Conservation (phyloP, 2,797 vertebrate species). For the Rhincodon typus region DNA sequence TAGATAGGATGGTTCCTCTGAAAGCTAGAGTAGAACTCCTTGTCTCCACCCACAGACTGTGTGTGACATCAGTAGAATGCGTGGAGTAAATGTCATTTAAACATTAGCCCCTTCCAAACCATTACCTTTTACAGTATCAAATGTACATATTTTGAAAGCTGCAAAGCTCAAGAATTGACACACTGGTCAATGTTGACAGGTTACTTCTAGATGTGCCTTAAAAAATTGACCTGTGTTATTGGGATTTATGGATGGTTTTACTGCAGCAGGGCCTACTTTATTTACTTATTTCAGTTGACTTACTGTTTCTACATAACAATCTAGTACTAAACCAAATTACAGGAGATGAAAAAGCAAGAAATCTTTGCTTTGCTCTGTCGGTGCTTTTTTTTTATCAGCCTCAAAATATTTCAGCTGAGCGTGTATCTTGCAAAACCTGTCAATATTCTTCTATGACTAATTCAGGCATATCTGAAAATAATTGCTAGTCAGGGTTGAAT, state of each 20-base stretch:
- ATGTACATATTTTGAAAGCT: background rate
- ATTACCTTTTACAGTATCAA: too few species aligned
- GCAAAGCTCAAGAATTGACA: background rate
- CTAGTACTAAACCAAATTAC: background rate
- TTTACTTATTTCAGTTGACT: background rate
- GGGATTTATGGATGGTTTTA: background rate
- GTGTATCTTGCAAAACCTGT: background rate
- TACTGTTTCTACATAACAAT: background rate
- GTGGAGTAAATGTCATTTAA: too few species aligned
- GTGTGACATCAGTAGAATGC: too few species aligned
- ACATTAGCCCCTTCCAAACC: too few species aligned
- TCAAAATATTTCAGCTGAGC: background rate
- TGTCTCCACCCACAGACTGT: too few species aligned
- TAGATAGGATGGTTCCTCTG: too few species aligned
- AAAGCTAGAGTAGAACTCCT: too few species aligned
- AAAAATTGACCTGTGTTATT: background rate
- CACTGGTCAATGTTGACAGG: background rate
- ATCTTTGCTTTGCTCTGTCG: background rate
- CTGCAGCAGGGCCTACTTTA: background rate
- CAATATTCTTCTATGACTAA: background rate
- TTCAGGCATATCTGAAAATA: slow-evolving; percentile 14
- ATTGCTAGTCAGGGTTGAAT: background rate
- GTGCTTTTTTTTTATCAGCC: background rate
- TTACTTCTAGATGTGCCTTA: background rate
- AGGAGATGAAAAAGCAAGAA: background rate